phyloP scores from a whole-genome alignment of 2,888 invertebrate genomes.

The Leucoptera coffeella region DNA sequence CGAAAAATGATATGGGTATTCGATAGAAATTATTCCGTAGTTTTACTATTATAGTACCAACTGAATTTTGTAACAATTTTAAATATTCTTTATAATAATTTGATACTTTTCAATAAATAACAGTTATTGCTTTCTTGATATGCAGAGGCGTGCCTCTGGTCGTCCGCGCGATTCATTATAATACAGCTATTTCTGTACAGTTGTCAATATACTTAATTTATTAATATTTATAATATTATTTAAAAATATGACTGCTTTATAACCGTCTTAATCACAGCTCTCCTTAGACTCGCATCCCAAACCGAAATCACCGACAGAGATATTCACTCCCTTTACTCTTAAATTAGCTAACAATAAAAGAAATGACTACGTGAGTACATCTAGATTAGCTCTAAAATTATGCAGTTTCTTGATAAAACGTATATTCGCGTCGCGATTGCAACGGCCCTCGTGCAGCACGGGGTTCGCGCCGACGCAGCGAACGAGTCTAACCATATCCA shows the following conservation, averaged over 20 bases:
- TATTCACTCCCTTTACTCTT: slow-evolving; percentile 50
- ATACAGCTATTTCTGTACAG: slow-evolving; percentile 20
- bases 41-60: slow-evolving; percentile 32
- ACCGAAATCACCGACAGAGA: slow-evolving; percentile 46
- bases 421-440: slow-evolving; percentile 52
- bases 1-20: too few species aligned
- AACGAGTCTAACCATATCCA: too few species aligned
- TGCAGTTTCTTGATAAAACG: slow-evolving; percentile 52
- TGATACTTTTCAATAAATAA: slow-evolving; percentile 42
- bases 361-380: slow-evolving; percentile 46
- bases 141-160: slow-evolving; percentile 11
- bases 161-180: slow-evolving; percentile 7
- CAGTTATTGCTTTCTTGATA: slow-evolving; percentile 50
- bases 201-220: slow-evolving; percentile 23
- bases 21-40: slow-evolving; percentile 8
- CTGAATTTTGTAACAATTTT: slow-evolving; percentile 50
- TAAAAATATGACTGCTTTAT: slow-evolving; percentile 53
- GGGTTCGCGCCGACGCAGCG: too few species aligned
- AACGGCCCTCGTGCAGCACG: slow-evolving; percentile 51
- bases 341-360: slow-evolving; percentile 25
- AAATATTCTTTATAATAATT: slow-evolving; percentile 38
- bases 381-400: slow-evolving; percentile 50
- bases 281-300: slow-evolving; percentile 49
- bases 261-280: slow-evolving; percentile 51
- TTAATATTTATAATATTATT: slow-evolving; percentile 37